Base-by-base conservation (phyloP, 2,888 invertebrate species). In the Rhorus exstirpatorius region DNA sequence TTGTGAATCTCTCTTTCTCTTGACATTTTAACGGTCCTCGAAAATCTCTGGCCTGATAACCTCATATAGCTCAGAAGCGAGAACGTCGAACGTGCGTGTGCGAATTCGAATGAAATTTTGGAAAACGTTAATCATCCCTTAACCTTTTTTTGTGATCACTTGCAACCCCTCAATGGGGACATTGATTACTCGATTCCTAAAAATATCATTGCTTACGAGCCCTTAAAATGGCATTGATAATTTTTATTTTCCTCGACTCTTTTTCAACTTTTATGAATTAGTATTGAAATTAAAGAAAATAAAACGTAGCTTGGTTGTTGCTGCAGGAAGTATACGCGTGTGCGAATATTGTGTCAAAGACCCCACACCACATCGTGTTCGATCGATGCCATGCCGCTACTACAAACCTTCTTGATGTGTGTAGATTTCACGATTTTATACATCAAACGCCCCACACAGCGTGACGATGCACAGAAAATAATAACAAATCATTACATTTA, bases 381-480 rank as follows among this genome's bases (percentile, higher is more conserved):
- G 76, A 76, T 81, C 76, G 77, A 81, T 77, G 77, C 67, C 71
- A 60, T 71, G 70, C 72, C 21, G 26, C 1, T 60, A 55, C 61
- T 46, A 21, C 19, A 21, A 51, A 12, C 41, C 38, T 67, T 58
- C 24, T 31, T n/a, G n/a, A n/a, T n/a, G n/a, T n/a, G n/a, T n/a
- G 12, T 68, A 38, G 12, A 24, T 26, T 35, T 19, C 3, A 10
- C 24, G 21, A 53, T 31, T 31, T 26, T 81, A 81, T 71, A 7
- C 26, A 65, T 41, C 70, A 46, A 31, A 35, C 26, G n/a, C n/a
- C n/a, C n/a, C n/a, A n/a, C 49, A 26, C 53, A 65, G 49, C 46
- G 63, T 65, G 78, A 46, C 24, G 55, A 53, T 71, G 55, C 51
- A 46, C 44, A 55, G n/a, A 24, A 53, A 53, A 41, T 24, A 61